These are phyloP conservation scores for Bos indicus DNA, from an alignment of 2,113 vertebrate species.

Conservation along the genomic window DNA sequence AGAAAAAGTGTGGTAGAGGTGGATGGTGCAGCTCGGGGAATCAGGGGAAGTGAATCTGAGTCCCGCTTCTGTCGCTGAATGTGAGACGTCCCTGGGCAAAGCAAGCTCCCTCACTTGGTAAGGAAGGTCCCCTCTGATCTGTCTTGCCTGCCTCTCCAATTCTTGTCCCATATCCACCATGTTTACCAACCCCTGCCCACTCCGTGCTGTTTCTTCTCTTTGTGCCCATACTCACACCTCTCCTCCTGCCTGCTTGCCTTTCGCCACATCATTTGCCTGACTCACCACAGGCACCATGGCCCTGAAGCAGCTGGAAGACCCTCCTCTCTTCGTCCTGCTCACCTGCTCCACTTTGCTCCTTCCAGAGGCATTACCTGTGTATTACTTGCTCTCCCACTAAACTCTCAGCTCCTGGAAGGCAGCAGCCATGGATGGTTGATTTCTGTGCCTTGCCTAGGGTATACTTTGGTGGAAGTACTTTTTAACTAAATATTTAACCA, in stretches of 20 bases:
- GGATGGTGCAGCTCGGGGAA: accelerated
- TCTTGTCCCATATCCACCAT: not conserved
- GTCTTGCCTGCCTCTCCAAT: not conserved
- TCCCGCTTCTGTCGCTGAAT: not conserved
- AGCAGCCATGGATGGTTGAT: not conserved
- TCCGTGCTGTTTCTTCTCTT: not conserved
- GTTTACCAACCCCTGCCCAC: not conserved
- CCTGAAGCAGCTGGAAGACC: not conserved
- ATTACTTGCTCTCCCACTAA: not conserved
- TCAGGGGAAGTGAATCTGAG: not conserved
- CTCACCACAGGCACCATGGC: accelerated
- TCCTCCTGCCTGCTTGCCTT: not conserved
- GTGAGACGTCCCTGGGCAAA: not conserved
- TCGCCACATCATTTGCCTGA: not conserved
- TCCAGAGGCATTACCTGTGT: accelerated
- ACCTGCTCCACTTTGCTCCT: not conserved
- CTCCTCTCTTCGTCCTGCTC: accelerated
- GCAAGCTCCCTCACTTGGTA: not conserved
- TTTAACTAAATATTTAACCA: not conserved
- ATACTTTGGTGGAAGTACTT: not conserved
- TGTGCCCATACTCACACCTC: accelerated
- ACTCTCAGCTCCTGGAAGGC: not conserved
- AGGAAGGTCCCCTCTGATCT: too few species aligned
- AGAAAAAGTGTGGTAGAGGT: accelerated
- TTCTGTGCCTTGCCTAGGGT: not conserved